Conservation (phyloP, 2,888 invertebrate genomes). For the Leptopilina syphax region DNA sequence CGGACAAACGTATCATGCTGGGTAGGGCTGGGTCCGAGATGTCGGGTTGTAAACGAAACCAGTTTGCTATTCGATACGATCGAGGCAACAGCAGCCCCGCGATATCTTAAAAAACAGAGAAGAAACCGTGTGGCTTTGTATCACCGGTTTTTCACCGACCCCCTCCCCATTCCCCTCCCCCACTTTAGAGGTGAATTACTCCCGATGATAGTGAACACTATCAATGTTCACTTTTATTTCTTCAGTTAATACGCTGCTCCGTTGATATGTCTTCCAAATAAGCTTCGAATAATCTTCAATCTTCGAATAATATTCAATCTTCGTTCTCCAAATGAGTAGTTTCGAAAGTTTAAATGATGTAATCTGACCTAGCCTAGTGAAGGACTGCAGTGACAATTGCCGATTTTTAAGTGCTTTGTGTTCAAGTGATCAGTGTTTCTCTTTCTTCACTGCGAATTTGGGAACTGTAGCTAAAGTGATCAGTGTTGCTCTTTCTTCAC, state of each 20-base stretch:
- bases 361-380: not conserved
- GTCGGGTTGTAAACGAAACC: slow-evolving; percentile 77
- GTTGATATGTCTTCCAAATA: not conserved
- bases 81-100: slow-evolving; percentile 73
- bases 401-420: not conserved
- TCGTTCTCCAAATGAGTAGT: too few relatives aligned
- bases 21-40: slow-evolving; percentile 76
- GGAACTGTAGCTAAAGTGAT: too few relatives aligned
- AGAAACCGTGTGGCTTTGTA: slow-evolving; percentile 45
- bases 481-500: not conserved
- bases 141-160: slow-evolving; percentile 44
- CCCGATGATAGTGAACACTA: not conserved
- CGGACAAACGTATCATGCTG: slow-evolving; percentile 76
- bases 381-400: not conserved
- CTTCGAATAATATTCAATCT: too few relatives aligned
- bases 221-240: slow-evolving; percentile 16
- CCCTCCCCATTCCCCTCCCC: not conserved
- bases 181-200: not conserved
- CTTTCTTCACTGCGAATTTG: not conserved
- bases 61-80: slow-evolving; percentile 77
- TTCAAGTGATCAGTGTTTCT: not conserved
- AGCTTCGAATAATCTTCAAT: too few relatives aligned
- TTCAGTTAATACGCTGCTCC: too few relatives aligned
- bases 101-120: slow-evolving; percentile 55
- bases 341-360: too few relatives aligned